A percentile compares a stretch with the other conserved stretches of the same genome.
Evolutionary conservation across 64 coral and sea anemone species (phyloP).

Genomic region (Cladopsammia gracilis): DNA sequence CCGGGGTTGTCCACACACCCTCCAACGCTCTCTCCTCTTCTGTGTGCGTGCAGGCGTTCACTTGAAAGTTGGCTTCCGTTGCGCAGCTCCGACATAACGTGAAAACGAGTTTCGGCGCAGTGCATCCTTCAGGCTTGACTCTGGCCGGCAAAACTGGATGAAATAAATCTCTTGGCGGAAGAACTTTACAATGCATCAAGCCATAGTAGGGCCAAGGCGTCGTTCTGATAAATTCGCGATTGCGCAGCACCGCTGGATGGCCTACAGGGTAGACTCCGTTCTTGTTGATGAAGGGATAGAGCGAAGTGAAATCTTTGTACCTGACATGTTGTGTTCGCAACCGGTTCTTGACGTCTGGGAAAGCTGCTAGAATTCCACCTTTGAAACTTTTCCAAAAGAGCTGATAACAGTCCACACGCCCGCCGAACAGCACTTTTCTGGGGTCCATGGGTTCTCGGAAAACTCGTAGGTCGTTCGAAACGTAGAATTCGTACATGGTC

Average conservation of each 20-base stretch:
- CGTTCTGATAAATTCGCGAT: no score
- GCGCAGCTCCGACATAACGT: not conserved
- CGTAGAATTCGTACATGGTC: not conserved
- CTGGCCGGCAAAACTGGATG: not conserved
- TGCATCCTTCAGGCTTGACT: no score
- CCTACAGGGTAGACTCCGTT: not conserved
- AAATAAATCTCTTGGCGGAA: not conserved
- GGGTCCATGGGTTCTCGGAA: not conserved
- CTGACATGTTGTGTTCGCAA: no score
- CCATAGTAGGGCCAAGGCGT: not conserved
- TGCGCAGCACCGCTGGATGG: not conserved
- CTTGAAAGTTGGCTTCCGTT: not conserved
- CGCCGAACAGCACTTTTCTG: conserved; percentile 33
- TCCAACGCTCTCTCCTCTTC: not conserved
- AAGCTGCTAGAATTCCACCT: no score
- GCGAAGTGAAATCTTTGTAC: not conserved
- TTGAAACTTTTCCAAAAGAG: no score
- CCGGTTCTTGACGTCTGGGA: no score
- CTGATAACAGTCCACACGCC: not conserved
- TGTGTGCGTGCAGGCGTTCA: not conserved
- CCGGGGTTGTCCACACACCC: not conserved
- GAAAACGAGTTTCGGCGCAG: not conserved
- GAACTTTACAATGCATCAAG: not conserved
- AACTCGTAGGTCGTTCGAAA: no score
- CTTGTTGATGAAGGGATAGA: conserved; percentile 29